Percentiles rank a stretch among this genome's conserved stretches.
These are phyloP conservation scores for Acrossocheilus wenchowensis DNA, from an alignment of 2,797 vertebrate genomes.

Conservation along the genomic window DNA sequence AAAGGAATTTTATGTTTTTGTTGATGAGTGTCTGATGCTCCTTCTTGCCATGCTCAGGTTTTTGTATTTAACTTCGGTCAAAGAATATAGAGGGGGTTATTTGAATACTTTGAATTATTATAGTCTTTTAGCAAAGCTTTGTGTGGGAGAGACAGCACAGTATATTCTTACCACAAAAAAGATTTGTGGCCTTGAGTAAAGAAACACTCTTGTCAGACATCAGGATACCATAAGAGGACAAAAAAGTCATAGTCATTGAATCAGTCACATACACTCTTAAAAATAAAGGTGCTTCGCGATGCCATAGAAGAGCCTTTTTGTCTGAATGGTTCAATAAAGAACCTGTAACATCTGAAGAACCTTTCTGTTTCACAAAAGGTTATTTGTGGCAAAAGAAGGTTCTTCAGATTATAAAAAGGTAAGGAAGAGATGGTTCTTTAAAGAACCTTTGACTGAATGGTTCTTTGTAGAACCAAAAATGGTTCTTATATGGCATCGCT, in stretches of 20 bases:
- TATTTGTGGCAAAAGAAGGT: no score
- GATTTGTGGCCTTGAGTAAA: conserved; percentile 28
- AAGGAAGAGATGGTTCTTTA: no score
- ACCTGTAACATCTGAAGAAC: no score
- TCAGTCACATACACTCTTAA: conserved; percentile 5
- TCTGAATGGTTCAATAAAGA: no score
- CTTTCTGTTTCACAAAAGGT: no score
- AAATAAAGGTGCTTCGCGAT: no score
- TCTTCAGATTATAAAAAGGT: no score
- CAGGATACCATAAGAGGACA: neutral
- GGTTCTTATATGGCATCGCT: no score
- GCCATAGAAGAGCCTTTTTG: no score
- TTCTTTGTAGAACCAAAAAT: no score
- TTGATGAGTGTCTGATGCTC: neutral
- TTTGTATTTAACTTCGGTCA: conserved; percentile 12
- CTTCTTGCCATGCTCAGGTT: neutral
- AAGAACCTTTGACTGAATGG: no score
- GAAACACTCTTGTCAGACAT: conserved; percentile 25
- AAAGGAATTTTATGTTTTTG: conserved; percentile 16
- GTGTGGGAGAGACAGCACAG: neutral
- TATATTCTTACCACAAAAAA: conserved; percentile 19
- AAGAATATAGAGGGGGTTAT: neutral
- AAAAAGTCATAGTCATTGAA: neutral
- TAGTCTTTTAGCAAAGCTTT: conserved; percentile 26
- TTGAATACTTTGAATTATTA: neutral